phyloP scores from a whole-genome alignment of 2,797 vertebrate species.

The Microchirus variegatus region DNA sequence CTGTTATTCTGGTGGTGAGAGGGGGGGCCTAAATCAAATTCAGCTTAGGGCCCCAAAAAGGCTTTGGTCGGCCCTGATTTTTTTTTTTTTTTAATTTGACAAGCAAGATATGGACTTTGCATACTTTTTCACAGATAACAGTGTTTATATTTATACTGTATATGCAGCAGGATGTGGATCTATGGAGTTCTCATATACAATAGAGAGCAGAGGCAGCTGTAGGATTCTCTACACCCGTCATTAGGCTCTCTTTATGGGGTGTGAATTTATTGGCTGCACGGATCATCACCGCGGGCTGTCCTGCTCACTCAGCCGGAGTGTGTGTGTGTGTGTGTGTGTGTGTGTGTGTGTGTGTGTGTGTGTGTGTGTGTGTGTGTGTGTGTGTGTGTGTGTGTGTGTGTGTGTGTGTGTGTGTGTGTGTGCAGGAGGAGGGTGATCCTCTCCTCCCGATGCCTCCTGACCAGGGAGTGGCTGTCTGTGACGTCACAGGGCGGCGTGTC shows the following conservation, averaged over 20 bases:
- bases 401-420: not conserved
- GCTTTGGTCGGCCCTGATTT: no score
- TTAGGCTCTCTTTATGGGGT: conserved; percentile 45
- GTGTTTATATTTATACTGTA: not conserved
- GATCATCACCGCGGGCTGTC: conserved; percentile 35
- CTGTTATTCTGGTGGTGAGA: no score
- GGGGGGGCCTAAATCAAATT: no score
- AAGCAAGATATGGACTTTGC: not conserved
- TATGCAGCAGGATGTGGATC: not conserved
- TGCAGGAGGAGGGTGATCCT: conserved; percentile 5
- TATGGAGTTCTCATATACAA: not conserved
- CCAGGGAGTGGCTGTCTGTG: conserved; percentile 72
- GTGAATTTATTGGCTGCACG: conserved; percentile 45
- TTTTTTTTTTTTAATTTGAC: no score
- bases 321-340: not conserved
- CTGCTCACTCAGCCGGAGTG: conserved; percentile 25
- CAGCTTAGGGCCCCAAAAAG: no score
- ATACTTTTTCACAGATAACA: conserved; percentile 15
- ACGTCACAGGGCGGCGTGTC: conserved; percentile 71
- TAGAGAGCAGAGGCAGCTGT: not conserved
- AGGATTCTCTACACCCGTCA: conserved; percentile 43
- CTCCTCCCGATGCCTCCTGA: conserved; percentile 73
- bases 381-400: not conserved
- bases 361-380: conserved; percentile 1
- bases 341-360: not conserved